Evolutionary conservation across 1,140 invertebrate species (phyloP), one percentile per base, ranked within the genome.

Genomic region (Campoletis sonorensis): DNA sequence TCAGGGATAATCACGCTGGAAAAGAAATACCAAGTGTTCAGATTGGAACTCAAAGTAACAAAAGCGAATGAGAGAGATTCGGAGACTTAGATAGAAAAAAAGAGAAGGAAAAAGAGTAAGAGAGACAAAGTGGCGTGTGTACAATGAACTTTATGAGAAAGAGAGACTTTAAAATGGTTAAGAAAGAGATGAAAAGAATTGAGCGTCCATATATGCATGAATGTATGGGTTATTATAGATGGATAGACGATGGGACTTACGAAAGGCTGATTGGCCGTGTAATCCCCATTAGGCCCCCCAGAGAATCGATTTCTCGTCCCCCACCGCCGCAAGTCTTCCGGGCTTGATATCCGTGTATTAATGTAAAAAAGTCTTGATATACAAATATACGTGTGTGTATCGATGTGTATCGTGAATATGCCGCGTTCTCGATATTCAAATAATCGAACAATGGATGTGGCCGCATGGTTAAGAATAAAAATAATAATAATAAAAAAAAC

Each of bases 261-360:
- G 80, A 87, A 89, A 87, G 88, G 87, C 86, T 90, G 90, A 90
- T 91, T 91, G 89, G 88, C 90, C 89, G 87, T 90, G 90, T 91
- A 91, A 91, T 91, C 88, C 89, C 90, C 88, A 91, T 91, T 91
- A 91, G 88, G 86, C 86, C 85, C 86, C 89, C 88, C 89, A 13
- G 72, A 75, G 90, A 91, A 91, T 91, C 90, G 88, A 91, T 91
- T 91, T 88, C 85, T 75, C 87, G 86, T 89, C 83, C 85, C 85
- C 86, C n/a, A n/a, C 78, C 82, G 83, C 85, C 84, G 83, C 84
- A 85, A 86, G 18, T n/a, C 54, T 23, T 27, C 23, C 23, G 21
- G 23, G 13, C 4, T 27, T 27, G 1, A 45, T 64, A 16, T n/a
- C 5, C 54, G 23, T 67, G 23, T 67, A 67, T 67, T 67, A 2